Evolutionary conservation across 2,113 vertebrate species (phyloP), one percentile per base, ranked within the genome.

Genomic region (Lethenteron camtschaticum): DNA sequence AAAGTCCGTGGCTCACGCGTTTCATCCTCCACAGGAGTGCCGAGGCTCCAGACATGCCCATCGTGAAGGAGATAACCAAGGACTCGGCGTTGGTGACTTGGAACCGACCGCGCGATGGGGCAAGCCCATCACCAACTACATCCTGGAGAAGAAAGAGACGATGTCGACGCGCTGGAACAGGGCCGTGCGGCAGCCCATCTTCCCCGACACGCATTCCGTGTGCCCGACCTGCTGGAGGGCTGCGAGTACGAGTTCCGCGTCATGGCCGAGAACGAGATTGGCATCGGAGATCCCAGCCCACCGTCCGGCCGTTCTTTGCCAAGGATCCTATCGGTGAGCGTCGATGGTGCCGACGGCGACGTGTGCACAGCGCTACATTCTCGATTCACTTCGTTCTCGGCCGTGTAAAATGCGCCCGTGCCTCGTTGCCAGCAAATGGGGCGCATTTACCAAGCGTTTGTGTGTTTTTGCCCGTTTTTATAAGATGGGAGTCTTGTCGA

Each of bases 211-310:
- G 63, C 86, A 94, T 96, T 81, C 75, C 81, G 82, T 68, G 89
- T 96, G 69, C 86, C 84, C 74, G 89, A 95, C 74, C 84, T 99
- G 24, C 78, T 87, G 66, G 88, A 95, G 79, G 94, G 94, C 56
- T 95, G 85, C 77, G 77, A 95, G 73, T 99, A 96, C 75, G 90
- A 96, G 80, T 99, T 99, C 79, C 84, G 94, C 72, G 94, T 96
- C 71, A 85, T 82, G 80, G 94, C 94, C 79, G 86, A 94, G 80
- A 99, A 99, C 59, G 92, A 99, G 85, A 80, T 99, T 71, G 94
- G 94, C 6, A 74, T 82, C 70, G 89, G 94, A 79, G 90, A 99
- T 70, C 88, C 89, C 73, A 99, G 94, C 71, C 84, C 79, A 70
- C 90, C 94, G 71, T 95, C 90, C 88, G 89, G 78, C 90, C 90